A percentile compares a stretch with the other conserved stretches of the same genome.
Conservation (phyloP, 2,797 vertebrate genomes). For the Amphiprion clarkii region DNA sequence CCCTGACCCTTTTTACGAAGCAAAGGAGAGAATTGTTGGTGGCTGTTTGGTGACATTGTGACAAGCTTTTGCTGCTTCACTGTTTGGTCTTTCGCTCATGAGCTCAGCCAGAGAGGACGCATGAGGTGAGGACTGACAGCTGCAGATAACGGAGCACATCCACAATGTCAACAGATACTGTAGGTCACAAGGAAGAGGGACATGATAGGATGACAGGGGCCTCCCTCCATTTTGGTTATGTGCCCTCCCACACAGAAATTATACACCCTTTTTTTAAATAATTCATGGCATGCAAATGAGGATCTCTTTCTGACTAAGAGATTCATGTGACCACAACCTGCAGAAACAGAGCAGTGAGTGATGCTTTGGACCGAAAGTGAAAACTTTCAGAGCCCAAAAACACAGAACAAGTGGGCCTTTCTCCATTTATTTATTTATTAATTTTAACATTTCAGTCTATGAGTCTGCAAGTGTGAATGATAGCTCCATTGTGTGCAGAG, state of each 20-base stretch:
- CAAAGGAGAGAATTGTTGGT: neutral
- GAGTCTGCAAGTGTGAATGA: constrained; percentile 34
- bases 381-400: constrained; percentile 51
- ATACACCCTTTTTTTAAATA: constrained; percentile 65
- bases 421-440: neutral
- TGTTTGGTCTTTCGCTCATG: neutral
- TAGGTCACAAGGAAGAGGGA: constrained; percentile 54
- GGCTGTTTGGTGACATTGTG: constrained; percentile 1
- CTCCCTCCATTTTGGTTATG: constrained; percentile 65
- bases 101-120: neutral
- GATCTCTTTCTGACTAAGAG: constrained; percentile 23
- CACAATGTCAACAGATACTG: constrained; percentile 66
- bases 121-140: neutral
- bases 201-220: constrained; percentile 40
- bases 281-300: constrained; percentile 68
- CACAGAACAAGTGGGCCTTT: constrained; percentile 5
- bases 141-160: constrained; percentile 41
- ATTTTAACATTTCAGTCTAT: neutral
- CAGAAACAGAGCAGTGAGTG: neutral
- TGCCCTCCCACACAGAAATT: constrained; percentile 54
- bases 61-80: neutral
- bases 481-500: constrained; percentile 15
- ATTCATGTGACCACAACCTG: constrained; percentile 34
- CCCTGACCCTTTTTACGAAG: constrained; percentile 35
- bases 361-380: neutral